phyloP scores from a whole-genome alignment of 2,113 vertebrate species.

The Python bivittatus region DNA sequence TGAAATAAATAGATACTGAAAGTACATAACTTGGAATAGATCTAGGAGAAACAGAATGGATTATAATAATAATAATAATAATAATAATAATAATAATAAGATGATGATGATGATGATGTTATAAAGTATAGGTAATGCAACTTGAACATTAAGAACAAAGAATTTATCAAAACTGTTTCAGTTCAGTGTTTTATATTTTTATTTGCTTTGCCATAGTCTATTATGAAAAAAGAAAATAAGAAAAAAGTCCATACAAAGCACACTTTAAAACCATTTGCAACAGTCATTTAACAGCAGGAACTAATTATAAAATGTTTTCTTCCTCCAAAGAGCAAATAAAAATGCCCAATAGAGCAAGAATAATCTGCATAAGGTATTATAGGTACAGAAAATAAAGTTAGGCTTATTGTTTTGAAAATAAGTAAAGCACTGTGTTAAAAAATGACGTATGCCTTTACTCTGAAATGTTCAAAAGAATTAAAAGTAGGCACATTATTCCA shows the following conservation, averaged over 20 bases:
- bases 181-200: not conserved
- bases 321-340: not conserved
- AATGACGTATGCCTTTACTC: conserved; percentile 40
- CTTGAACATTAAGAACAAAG: not conserved
- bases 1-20: not conserved
- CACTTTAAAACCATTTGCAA: not conserved
- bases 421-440: conserved; percentile 40
- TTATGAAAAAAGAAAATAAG: not conserved
- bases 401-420: conserved; percentile 14
- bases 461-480: conserved; percentile 31
- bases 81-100: no score
- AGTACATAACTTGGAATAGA: not conserved
- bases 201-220: not conserved
- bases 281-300: not conserved
- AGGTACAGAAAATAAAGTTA: not conserved
- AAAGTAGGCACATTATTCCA: conserved; percentile 12
- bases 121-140: not conserved
- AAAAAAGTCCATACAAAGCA: not conserved
- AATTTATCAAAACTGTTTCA: not conserved
- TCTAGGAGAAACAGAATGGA: not conserved
- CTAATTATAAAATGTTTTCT: not conserved
- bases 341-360: not conserved
- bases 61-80: no score
- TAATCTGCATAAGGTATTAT: not conserved
- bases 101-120: not conserved